These are phyloP conservation scores for cat (Felis catus) DNA, from an alignment of 2,113 vertebrate genomes.

Conservation along the genomic window DNA sequence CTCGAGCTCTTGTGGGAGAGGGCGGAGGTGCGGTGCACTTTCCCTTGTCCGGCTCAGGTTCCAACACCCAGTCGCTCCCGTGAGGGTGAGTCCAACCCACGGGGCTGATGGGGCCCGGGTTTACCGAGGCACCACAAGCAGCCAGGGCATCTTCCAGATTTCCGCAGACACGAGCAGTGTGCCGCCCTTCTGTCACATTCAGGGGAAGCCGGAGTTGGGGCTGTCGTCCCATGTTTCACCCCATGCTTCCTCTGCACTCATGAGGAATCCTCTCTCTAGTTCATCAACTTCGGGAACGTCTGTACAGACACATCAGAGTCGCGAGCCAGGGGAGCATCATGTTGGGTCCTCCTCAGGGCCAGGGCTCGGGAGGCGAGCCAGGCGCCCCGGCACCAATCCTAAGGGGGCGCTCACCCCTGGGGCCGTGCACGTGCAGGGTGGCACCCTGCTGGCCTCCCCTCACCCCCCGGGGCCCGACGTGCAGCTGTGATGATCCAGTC, in stretches of 20 bases:
- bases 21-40: accelerated
- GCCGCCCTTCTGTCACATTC: neutral
- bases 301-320: accelerated
- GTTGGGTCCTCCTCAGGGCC: neutral
- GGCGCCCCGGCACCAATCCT: neutral
- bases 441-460: accelerated
- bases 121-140: neutral
- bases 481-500: neutral
- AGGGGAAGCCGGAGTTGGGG: no score
- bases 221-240: accelerated
- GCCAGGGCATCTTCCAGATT: neutral
- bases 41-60: neutral
- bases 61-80: accelerated
- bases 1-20: neutral
- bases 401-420: neutral
- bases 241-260: no score
- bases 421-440: accelerated
- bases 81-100: no score
- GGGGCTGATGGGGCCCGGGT: neutral
- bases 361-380: neutral
- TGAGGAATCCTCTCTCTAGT: neutral
- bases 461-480: accelerated
- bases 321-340: neutral
- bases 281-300: accelerated
- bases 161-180: neutral